Evolutionary conservation across 2,888 invertebrate genomes (phyloP).

Genomic region (Chrysodeixis includens): DNA sequence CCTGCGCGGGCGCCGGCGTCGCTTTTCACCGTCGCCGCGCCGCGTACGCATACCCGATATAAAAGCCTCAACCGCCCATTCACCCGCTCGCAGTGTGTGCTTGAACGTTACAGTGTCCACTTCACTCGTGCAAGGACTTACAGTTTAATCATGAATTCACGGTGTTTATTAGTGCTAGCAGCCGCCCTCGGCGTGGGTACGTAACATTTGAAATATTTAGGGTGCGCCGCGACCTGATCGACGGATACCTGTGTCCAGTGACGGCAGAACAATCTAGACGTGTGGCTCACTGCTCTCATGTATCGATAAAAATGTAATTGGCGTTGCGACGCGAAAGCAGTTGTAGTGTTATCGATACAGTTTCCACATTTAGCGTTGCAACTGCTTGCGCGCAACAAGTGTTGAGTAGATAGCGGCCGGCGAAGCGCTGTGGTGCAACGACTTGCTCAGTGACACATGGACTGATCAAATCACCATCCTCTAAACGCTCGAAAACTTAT

Average conservation of each 20-base stretch:
- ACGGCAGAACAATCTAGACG: conserved; percentile 59
- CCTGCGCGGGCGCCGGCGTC: conserved; percentile 72
- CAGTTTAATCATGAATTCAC: conserved; percentile 87
- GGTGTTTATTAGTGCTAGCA: conserved; percentile 90
- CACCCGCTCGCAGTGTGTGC: conserved; percentile 89
- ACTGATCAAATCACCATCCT: conserved; percentile 35
- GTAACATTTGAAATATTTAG: conserved; percentile 88
- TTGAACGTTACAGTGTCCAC: conserved; percentile 87
- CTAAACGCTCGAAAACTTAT: conserved; percentile 11
- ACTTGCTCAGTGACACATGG: conserved; percentile 56
- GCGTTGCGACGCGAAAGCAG: conserved; percentile 71
- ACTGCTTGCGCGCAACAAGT: conserved; percentile 67
- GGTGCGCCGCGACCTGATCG: conserved; percentile 68
- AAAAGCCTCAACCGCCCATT: conserved; percentile 87
- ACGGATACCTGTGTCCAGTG: conserved; percentile 62
- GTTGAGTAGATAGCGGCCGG: conserved; percentile 70
- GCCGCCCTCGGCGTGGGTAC: conserved; percentile 92
- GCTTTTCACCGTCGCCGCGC: conserved; percentile 82
- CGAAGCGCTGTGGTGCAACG: conserved; percentile 67
- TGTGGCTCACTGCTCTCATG: conserved; percentile 55
- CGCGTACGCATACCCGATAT: conserved; percentile 85
- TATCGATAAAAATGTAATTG: conserved; percentile 62
- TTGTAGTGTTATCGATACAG: conserved; percentile 73
- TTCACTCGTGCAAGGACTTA: conserved; percentile 85
- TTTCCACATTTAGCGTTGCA: conserved; percentile 71